These are phyloP conservation scores for Gymnoscelis rufifasciata DNA, from an alignment of 2,888 invertebrate genomes.

Conservation along the genomic window DNA sequence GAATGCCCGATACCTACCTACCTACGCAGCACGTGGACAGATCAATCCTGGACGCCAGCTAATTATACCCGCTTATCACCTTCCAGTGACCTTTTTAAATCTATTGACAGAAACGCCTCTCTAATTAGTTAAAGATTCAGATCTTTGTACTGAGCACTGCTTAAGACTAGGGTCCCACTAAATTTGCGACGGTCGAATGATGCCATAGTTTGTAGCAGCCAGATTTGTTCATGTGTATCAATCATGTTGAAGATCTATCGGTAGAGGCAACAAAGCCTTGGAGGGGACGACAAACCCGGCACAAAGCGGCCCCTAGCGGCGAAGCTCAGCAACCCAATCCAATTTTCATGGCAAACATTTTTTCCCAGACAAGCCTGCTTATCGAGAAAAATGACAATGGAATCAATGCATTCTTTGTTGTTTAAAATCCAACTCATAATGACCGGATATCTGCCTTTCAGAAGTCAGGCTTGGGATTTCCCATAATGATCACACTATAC, in stretches of 20 bases:
- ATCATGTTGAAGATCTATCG: too few relatives aligned
- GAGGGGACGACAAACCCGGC: neutral
- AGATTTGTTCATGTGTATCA: too few relatives aligned
- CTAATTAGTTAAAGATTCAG: too few relatives aligned
- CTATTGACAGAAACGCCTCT: too few relatives aligned
- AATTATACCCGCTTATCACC: neutral
- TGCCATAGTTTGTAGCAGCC: too few relatives aligned
- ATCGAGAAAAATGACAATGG: slow-evolving; percentile 19
- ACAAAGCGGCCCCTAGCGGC: slow-evolving; percentile 5
- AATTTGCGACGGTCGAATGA: too few relatives aligned
- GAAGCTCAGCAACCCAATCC: neutral
- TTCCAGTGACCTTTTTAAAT: neutral
- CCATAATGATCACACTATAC: too few relatives aligned
- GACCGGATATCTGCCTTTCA: neutral
- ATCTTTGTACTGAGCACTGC: too few relatives aligned
- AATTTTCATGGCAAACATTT: slow-evolving; percentile 21
- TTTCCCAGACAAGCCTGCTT: slow-evolving; percentile 22
- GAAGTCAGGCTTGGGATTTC: neutral
- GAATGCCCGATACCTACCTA: slow-evolving; percentile 20
- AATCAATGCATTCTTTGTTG: slow-evolving; percentile 17
- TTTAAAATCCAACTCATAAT: slow-evolving; percentile 6
- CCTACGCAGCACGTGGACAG: neutral
- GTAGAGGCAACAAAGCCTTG: too few relatives aligned
- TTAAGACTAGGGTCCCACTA: too few relatives aligned
- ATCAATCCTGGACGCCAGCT: neutral